Evolutionary conservation across 2,888 invertebrate genomes (phyloP), one percentile per base, ranked within the genome.

Genomic region (Oxytorus armatus): DNA sequence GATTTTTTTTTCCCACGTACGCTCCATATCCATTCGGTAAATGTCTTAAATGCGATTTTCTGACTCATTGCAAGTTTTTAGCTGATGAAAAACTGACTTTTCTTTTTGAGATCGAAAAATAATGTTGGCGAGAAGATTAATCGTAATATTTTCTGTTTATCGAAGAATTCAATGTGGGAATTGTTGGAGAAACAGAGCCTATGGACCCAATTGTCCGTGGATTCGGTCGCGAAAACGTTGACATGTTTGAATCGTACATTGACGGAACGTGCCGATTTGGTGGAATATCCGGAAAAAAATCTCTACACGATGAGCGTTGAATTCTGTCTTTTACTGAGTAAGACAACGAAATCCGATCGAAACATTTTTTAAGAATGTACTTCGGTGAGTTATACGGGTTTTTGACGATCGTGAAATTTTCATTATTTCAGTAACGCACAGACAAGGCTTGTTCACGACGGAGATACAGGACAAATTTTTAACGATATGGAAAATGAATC

Each of bases 261-360:
- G 18, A 85, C 81, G 8, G 85, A 88, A 82, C 86, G 89, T 61
- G 85, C 82, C 11, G 90, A 91, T 81, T 79, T 90, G 14, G 70
- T 86, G 63, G 82, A 82, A 1, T 84, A 82, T 7, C 80, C 88
- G 3, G 85, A 87, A 77, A 88, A 82, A 76, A 79, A 86, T 68
- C 81, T 92, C 39, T 87, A 85, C 77, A 78, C 78, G 14, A 79
- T 91, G 49, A 90, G 89, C 75, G 84, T 89, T 10, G 92, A 92
- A 74, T 88, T 89, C 36, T 86, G 88, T 16, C 75, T 92, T 73
- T 90, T 90, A 81, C 78, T 92, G 82, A 84, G 91, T 91, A 88
- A 82, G 86, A 23, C 49, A 73, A 47, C 39, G 1, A 25, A 11
- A 44, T 8, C 25, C n/a, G n/a, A n/a, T n/a, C n/a, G 14, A 1